Conservation (phyloP, 2,888 invertebrate genomes). For the Drosophila austrosaltans region DNA sequence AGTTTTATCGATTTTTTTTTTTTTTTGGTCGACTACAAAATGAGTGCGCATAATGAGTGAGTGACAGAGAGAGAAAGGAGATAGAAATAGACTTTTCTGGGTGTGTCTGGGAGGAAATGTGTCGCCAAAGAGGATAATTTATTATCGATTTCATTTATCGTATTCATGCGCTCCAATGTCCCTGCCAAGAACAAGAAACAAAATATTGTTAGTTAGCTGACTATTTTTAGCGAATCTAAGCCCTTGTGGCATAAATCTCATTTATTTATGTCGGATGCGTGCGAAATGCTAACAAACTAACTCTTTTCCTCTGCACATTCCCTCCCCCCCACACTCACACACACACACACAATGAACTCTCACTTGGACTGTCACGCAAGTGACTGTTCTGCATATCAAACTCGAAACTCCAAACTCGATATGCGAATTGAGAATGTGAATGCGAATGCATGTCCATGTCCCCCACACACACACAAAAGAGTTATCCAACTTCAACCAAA, state of each 20-base stretch:
- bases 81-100: constrained; percentile 48
- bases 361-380: constrained; percentile 42
- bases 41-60: constrained; percentile 73
- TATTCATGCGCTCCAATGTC: constrained; percentile 42
- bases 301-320: constrained; percentile 37
- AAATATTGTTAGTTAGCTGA: constrained; percentile 20
- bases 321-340: constrained; percentile 11
- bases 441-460: constrained; percentile 28
- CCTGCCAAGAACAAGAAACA: constrained; percentile 1
- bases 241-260: constrained; percentile 70
- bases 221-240: constrained; percentile 65
- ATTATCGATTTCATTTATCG: constrained; percentile 71
- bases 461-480: constrained; percentile 17
- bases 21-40: constrained; percentile 50
- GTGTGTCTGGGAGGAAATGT: constrained; percentile 69
- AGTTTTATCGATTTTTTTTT: constrained; percentile 62
- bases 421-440: constrained; percentile 21
- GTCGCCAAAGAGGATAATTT: constrained; percentile 75
- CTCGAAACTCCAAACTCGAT: constrained; percentile 39
- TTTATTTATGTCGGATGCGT: constrained; percentile 74
- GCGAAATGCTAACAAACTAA: constrained; percentile 73
- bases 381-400: constrained; percentile 69
- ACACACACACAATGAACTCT: constrained; percentile 1
- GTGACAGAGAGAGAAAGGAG: constrained; percentile 44
- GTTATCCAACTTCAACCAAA: constrained; percentile 13